Conservation (phyloP, 2,888 invertebrate species). For the Aspidiotus destructor region DNA sequence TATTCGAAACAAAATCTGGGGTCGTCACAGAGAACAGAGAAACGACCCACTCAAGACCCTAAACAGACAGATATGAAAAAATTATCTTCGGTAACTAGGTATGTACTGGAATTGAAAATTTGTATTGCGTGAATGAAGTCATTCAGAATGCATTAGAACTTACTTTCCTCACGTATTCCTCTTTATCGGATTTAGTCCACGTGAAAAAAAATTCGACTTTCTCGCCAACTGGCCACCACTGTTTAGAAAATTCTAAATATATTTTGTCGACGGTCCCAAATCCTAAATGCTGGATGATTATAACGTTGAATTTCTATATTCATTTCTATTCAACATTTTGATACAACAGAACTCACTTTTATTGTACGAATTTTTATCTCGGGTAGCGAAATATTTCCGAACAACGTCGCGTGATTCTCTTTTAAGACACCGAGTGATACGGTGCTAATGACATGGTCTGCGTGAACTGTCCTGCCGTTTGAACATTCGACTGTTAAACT, state of each 20-base stretch:
- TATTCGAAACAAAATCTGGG: too few species aligned
- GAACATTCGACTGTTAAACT: conserved; percentile 49
- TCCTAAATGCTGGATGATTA: conserved; percentile 45
- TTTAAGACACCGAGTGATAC: conserved; percentile 59
- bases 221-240: conserved; percentile 57
- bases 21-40: too few species aligned
- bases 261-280: conserved; percentile 61
- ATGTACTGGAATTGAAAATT: too few species aligned
- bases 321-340: neutral
- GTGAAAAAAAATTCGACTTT: conserved; percentile 42
- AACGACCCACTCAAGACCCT: too few species aligned
- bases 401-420: conserved; percentile 49
- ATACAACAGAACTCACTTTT: conserved; percentile 40
- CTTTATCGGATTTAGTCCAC: conserved; percentile 50
- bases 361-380: conserved; percentile 49
- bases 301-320: neutral
- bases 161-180: conserved; percentile 38
- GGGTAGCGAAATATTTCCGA: conserved; percentile 50
- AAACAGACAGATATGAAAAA: too few species aligned
- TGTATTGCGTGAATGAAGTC: too few species aligned
- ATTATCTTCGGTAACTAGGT: too few species aligned
- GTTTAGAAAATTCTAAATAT: conserved; percentile 51
- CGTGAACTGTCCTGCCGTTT: conserved; percentile 48
- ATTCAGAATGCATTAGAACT: neutral
- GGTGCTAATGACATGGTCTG: conserved; percentile 58